phyloP scores from a whole-genome alignment of 2,888 invertebrate genomes.

The Trissonchulus latispiculum region DNA sequence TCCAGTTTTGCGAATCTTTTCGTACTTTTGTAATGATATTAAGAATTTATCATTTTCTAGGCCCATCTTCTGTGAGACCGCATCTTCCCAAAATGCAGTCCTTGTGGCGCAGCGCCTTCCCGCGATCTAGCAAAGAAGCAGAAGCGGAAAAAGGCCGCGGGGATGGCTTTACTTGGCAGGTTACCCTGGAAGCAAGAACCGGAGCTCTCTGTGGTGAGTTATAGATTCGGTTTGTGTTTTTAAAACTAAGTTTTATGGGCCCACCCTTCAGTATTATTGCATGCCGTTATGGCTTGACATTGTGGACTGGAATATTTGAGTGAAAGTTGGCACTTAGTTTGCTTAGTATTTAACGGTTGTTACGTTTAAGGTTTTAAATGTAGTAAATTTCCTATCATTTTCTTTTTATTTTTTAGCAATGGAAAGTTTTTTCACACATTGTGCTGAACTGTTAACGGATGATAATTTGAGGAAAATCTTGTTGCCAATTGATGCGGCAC shows the following conservation, averaged over 20 bases:
- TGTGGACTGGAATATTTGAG: too few relatives aligned
- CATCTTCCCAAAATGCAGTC: slow-evolving; percentile 82
- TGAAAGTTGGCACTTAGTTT: too few relatives aligned
- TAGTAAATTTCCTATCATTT: too few relatives aligned
- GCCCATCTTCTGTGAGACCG: slow-evolving; percentile 84
- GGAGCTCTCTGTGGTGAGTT: slow-evolving; percentile 67
- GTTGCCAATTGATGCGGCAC: slow-evolving; percentile 83
- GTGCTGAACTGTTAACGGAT: slow-evolving; percentile 77
- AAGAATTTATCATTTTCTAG: too few relatives aligned
- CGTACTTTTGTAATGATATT: too few relatives aligned
- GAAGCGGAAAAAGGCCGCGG: slow-evolving; percentile 88
- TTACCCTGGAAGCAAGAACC: slow-evolving; percentile 87
- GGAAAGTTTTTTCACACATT: slow-evolving; percentile 81
- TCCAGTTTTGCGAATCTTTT: too few relatives aligned
- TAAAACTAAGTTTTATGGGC: too few relatives aligned
- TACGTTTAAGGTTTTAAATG: too few relatives aligned
- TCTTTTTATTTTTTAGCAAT: slow-evolving; percentile 55
- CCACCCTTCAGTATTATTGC: too few relatives aligned
- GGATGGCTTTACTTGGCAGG: slow-evolving; percentile 90
- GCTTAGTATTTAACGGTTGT: too few relatives aligned
- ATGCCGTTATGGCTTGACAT: too few relatives aligned
- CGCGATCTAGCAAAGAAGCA: slow-evolving; percentile 84
- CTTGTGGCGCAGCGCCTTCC: slow-evolving; percentile 94
- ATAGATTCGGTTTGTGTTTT: too few relatives aligned
- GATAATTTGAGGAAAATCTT: slow-evolving; percentile 79